phyloP scores from a whole-genome alignment of 1,140 invertebrate species.

The Ptiloglossa arizonensis region DNA sequence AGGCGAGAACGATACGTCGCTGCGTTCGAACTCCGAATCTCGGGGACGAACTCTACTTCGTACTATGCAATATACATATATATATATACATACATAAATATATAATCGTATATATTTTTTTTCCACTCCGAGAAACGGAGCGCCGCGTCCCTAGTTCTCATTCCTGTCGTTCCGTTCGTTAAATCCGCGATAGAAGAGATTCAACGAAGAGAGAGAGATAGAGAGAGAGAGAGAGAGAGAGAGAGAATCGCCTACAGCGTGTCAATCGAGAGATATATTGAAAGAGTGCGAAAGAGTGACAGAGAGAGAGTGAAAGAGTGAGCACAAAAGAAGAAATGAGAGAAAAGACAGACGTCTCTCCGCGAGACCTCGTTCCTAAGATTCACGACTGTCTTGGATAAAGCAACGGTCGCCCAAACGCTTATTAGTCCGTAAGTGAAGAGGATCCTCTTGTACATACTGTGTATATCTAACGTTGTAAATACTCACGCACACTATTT shows the following conservation, averaged over 20 bases:
- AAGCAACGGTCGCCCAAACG: slow-evolving; percentile 78
- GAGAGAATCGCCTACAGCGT: slow-evolving; percentile 52
- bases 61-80: too few relatives aligned
- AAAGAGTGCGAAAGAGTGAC: slow-evolving; percentile 14
- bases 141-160: slow-evolving; percentile 32
- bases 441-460: slow-evolving; percentile 76
- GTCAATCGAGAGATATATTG: slow-evolving; percentile 42
- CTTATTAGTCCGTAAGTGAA: slow-evolving; percentile 79
- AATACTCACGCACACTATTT: slow-evolving; percentile 70
- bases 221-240: slow-evolving; percentile 14
- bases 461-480: slow-evolving; percentile 79
- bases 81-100: too few relatives aligned
- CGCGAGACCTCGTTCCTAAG: slow-evolving; percentile 79
- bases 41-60: slow-evolving; percentile 38
- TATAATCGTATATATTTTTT: slow-evolving; percentile 48
- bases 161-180: slow-evolving; percentile 62
- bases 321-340: slow-evolving; percentile 43
- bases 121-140: slow-evolving; percentile 11
- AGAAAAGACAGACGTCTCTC: slow-evolving; percentile 51
- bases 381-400: slow-evolving; percentile 72
- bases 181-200: slow-evolving; percentile 40
- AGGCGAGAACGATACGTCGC: slow-evolving; percentile 37
- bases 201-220: not conserved
- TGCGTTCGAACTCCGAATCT: slow-evolving; percentile 26
- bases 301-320: slow-evolving; percentile 41